Percentiles rank a stretch among this genome's conserved stretches.
These are phyloP conservation scores for Scaptomyza montana DNA, from an alignment of 1,140 invertebrate species.

Conservation along the genomic window DNA sequence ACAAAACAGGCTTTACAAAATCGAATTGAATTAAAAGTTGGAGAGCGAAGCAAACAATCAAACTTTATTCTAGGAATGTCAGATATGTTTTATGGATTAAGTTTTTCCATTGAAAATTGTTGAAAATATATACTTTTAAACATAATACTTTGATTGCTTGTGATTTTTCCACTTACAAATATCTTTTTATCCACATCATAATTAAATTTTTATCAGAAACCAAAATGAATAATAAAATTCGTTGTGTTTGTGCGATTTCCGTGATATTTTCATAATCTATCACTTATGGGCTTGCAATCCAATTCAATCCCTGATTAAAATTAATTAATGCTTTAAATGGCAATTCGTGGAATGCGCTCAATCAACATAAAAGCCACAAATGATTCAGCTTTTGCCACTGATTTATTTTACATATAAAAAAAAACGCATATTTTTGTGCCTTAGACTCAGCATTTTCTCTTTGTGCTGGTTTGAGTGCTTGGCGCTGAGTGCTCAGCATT, in stretches of 20 bases:
- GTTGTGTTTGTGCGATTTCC: background rate
- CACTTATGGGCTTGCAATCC: constrained; percentile 1
- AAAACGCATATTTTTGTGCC: constrained; percentile 30
- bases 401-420: constrained; percentile 9
- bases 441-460: background rate
- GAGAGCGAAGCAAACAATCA: no score
- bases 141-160: no score
- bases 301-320: constrained; percentile 13
- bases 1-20: no score
- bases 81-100: no score
- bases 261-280: constrained; percentile 11
- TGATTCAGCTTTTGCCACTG: constrained; percentile 27
- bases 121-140: no score
- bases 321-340: constrained; percentile 33
- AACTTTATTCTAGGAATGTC: no score
- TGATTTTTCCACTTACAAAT: no score
- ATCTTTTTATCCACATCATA: background rate
- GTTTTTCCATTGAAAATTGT: no score
- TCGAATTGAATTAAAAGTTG: no score
- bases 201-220: background rate
- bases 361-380: background rate
- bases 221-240: background rate
- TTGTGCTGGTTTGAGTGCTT: constrained; percentile 5
- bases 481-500: constrained; percentile 52
- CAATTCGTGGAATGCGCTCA: constrained; percentile 12